Conservation (phyloP, 2,113 vertebrate genomes). For the Syngnathoides biaculeatus region DNA sequence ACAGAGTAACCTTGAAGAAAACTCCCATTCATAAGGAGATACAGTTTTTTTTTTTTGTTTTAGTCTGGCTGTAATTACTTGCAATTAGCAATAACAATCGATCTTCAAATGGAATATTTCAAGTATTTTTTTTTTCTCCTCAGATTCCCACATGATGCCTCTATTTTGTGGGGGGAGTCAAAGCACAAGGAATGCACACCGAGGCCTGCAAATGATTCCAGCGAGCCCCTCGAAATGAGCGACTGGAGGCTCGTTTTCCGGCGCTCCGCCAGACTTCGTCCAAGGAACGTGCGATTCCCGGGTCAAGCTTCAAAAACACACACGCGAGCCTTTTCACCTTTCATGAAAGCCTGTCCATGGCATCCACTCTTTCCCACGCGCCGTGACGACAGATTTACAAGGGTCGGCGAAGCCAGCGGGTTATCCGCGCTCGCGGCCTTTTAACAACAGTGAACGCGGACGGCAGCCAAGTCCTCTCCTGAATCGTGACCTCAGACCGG, state of each 20-base stretch:
- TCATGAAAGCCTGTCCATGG: not conserved
- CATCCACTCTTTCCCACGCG: not conserved
- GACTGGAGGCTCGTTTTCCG: conserved; percentile 4
- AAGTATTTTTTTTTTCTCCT: conserved; percentile 10
- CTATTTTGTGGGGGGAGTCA: not conserved
- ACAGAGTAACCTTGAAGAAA: no score
- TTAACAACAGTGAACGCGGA: conserved; percentile 3
- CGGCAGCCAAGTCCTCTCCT: not conserved
- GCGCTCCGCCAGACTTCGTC: conserved; percentile 10
- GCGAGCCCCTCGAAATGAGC: conserved; percentile 5
- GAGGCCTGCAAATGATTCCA: conserved; percentile 3
- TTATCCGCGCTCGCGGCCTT: conserved; percentile 4
- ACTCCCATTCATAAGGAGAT: no score
- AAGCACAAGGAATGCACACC: not conserved
- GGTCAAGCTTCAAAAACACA: conserved; percentile 8
- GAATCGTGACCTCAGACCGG: not conserved
- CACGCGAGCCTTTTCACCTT: not conserved
- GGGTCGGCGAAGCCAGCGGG: conserved; percentile 5
- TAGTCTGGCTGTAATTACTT: not conserved
- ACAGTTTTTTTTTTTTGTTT: no score
- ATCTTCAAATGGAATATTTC: conserved; percentile 10
- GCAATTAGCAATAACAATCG: not conserved
- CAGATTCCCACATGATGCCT: conserved; percentile 18
- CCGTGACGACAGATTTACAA: not conserved
- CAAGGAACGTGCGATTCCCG: conserved; percentile 5